Percentiles rank a stretch among this genome's conserved stretches.
phyloP scores from a whole-genome alignment of 2,113 vertebrate species.

The Amphilophus citrinellus region DNA sequence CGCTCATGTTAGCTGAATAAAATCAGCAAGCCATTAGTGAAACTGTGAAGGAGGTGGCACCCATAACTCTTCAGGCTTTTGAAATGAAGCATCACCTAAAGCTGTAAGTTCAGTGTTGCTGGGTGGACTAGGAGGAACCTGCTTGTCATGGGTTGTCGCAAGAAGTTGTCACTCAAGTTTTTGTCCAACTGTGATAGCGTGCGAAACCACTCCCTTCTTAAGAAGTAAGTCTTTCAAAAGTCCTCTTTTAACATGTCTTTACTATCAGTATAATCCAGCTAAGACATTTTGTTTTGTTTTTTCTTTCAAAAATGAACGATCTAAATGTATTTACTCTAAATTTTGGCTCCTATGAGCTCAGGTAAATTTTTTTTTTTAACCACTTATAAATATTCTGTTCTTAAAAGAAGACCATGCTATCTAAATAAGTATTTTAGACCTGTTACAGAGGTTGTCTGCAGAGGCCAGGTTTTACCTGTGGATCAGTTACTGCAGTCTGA shows the following conservation, averaged over 20 bases:
- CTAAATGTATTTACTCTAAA: background rate
- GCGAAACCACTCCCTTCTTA: constrained; percentile 75
- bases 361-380: background rate
- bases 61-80: constrained; percentile 17
- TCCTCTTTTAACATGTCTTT: background rate
- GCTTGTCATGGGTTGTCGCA: constrained; percentile 82
- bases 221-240: constrained; percentile 38
- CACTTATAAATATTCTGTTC: background rate
- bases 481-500: background rate
- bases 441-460: background rate
- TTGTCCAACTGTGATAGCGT: constrained; percentile 59
- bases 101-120: constrained; percentile 58
- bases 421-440: background rate
- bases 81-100: constrained; percentile 68
- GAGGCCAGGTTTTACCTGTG: background rate
- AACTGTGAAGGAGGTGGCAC: background rate
- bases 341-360: background rate
- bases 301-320: background rate
- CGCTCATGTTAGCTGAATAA: background rate
- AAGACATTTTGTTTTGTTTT: background rate
- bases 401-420: background rate
- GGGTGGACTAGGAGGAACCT: constrained; percentile 72
- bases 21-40: background rate
- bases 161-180: constrained; percentile 85
- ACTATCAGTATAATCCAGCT: background rate